phyloP scores from a whole-genome alignment of 2,888 invertebrate genomes.

The Drosophila demipolita region DNA sequence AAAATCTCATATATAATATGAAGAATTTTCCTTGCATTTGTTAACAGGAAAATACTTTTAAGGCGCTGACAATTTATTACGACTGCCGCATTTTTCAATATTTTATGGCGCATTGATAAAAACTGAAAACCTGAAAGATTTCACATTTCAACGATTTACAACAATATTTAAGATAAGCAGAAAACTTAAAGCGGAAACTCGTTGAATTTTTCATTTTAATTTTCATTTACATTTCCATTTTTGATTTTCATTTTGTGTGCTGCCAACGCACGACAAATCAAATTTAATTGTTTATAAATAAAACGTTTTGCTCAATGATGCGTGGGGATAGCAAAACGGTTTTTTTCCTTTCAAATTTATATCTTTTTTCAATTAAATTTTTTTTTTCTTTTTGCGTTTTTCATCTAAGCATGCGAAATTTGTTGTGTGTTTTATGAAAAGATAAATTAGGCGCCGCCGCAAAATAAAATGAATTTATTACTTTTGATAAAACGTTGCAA shows the following conservation, averaged over 20 bases:
- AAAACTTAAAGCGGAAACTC: conserved; percentile 48
- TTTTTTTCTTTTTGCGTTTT: conserved; percentile 13
- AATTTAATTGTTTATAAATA: conserved; percentile 81
- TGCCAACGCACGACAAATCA: conserved; percentile 73
- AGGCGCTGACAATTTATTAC: conserved; percentile 56
- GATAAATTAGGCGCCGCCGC: conserved; percentile 70
- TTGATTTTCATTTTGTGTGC: conserved; percentile 29
- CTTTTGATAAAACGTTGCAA: conserved; percentile 64
- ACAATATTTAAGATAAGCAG: conserved; percentile 10
- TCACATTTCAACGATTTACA: not conserved
- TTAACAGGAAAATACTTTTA: conserved; percentile 79
- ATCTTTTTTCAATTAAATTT: conserved; percentile 8
- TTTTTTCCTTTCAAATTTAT: conserved; percentile 15
- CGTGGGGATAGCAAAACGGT: conserved; percentile 22
- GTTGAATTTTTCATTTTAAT: conserved; percentile 32
- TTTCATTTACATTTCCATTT: conserved; percentile 16
- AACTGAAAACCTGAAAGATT: conserved; percentile 2
- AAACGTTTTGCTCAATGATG: conserved; percentile 76
- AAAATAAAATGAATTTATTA: conserved; percentile 71
- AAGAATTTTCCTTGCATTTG: conserved; percentile 5
- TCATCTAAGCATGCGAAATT: conserved; percentile 65
- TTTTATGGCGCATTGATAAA: conserved; percentile 56
- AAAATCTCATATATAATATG: conserved; percentile 1
- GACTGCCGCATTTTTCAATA: conserved; percentile 76
- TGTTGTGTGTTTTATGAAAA: conserved; percentile 72